Evolutionary conservation across 2,888 invertebrate genomes (phyloP).

Genomic region (Eugnorisma glareosa): DNA sequence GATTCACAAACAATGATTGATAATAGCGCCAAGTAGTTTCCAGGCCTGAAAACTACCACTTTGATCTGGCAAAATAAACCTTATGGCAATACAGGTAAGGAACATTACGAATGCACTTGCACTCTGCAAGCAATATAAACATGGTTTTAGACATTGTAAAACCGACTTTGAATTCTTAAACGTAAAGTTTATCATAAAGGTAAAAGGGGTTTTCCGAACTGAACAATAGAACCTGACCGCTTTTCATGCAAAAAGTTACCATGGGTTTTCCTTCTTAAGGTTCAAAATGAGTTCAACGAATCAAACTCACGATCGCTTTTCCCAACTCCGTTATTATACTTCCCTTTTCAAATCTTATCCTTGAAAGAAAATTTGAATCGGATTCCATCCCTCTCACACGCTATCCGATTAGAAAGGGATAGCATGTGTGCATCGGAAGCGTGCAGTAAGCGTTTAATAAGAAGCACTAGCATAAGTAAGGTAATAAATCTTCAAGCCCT

Average conservation of each 20-base stretch:
- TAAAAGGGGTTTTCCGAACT: constrained; percentile 9
- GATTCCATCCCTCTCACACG: constrained; percentile 62
- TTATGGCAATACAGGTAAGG: constrained; percentile 36
- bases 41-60: constrained; percentile 41
- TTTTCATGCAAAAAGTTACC: background rate
- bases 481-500: constrained; percentile 82
- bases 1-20: constrained; percentile 84
- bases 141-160: constrained; percentile 17
- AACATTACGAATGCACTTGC: background rate
- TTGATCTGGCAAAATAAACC: constrained; percentile 43
- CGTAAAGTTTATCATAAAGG: background rate
- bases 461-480: constrained; percentile 66
- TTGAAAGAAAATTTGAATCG: constrained; percentile 69
- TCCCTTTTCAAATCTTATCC: constrained; percentile 75
- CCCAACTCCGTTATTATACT: constrained; percentile 53
- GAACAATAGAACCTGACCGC: background rate
- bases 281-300: constrained; percentile 5
- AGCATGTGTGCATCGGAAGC: constrained; percentile 33
- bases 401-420: constrained; percentile 56
- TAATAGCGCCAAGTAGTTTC: constrained; percentile 72
- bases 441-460: constrained; percentile 62
- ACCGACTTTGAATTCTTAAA: background rate
- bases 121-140: background rate
- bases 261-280: background rate
- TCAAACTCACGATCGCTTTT: constrained; percentile 16